A percentile compares a stretch with the other conserved stretches of the same genome.
Conservation (phyloP, 2,113 vertebrate species). For the Alligator mississippiensis region DNA sequence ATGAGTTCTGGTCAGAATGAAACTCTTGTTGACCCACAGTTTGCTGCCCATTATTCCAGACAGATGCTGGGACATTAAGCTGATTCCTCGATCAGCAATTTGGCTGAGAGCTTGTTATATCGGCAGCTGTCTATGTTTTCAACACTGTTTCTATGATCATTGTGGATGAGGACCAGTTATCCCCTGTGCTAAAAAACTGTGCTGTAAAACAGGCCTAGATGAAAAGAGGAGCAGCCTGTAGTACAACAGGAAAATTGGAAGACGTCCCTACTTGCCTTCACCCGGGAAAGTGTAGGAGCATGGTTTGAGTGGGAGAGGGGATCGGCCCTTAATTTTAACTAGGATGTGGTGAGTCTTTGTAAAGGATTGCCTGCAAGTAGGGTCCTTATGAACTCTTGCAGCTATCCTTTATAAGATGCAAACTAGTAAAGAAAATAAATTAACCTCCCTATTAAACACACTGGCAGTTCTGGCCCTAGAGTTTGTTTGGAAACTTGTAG, state of each 20-base stretch:
- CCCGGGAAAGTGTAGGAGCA: not conserved
- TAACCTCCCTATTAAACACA: conserved; percentile 29
- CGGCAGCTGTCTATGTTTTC: not conserved
- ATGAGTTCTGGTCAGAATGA: not conserved
- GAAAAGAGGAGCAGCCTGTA: not conserved
- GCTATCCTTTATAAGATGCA: not conserved
- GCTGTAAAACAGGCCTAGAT: not conserved
- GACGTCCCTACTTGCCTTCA: not conserved
- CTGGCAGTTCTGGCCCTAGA: conserved; percentile 35
- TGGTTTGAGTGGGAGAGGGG: not conserved
- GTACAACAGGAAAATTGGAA: not conserved
- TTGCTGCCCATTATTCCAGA: not conserved
- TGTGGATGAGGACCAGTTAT: not conserved
- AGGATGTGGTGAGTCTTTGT: not conserved
- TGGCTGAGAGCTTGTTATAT: not conserved
- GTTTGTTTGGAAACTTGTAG: conserved; percentile 38
- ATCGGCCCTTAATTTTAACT: not conserved
- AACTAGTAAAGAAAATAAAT: conserved; percentile 41
- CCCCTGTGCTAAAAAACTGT: not conserved
- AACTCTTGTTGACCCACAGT: not conserved
- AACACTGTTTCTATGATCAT: not conserved
- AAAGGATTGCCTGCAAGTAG: not conserved
- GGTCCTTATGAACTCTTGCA: conserved; percentile 29
- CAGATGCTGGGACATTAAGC: not conserved
- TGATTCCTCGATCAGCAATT: not conserved